A percentile compares a stretch with the other conserved stretches of the same genome.
Conservation (phyloP, 2,888 invertebrate genomes). For the Tenthredo mesomela region DNA sequence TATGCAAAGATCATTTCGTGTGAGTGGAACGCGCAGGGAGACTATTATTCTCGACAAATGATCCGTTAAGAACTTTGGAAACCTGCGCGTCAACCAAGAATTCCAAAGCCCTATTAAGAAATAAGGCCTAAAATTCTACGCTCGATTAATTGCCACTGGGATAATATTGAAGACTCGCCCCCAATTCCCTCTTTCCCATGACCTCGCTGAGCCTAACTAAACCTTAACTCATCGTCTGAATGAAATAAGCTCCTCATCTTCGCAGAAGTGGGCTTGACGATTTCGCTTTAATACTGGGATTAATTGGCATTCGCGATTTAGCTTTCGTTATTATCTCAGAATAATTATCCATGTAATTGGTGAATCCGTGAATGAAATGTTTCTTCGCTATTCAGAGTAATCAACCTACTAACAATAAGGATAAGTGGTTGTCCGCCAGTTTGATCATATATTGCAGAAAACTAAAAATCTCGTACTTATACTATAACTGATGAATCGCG, state of each 20-base stretch:
- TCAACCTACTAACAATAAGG: not conserved
- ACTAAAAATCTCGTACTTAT: not conserved
- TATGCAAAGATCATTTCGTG: conserved; percentile 22
- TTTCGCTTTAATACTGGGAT: conserved; percentile 5
- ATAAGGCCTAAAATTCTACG: conserved; percentile 14
- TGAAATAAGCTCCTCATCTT: conserved; percentile 43
- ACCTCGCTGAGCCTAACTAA: conserved; percentile 5
- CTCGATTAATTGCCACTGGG: conserved; percentile 42
- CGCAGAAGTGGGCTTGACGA: conserved; percentile 1
- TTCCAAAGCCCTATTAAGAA: conserved; percentile 13
- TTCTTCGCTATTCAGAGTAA: not conserved
- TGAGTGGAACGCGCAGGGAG: not conserved
- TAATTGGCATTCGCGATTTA: conserved; percentile 17
- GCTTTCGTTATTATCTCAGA: conserved; percentile 5
- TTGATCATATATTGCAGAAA: not conserved
- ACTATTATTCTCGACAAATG: conserved; percentile 20
- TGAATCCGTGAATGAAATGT: not conserved
- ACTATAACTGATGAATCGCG: not conserved
- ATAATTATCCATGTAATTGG: not conserved
- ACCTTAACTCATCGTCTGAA: conserved; percentile 32
- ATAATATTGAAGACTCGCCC: conserved; percentile 33
- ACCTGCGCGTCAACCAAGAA: conserved; percentile 3
- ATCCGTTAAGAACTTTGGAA: conserved; percentile 14
- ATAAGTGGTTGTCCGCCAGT: not conserved
- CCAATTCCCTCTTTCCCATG: not conserved